phyloP scores from a whole-genome alignment of 2,797 vertebrate species.

The Rhinella marina region DNA sequence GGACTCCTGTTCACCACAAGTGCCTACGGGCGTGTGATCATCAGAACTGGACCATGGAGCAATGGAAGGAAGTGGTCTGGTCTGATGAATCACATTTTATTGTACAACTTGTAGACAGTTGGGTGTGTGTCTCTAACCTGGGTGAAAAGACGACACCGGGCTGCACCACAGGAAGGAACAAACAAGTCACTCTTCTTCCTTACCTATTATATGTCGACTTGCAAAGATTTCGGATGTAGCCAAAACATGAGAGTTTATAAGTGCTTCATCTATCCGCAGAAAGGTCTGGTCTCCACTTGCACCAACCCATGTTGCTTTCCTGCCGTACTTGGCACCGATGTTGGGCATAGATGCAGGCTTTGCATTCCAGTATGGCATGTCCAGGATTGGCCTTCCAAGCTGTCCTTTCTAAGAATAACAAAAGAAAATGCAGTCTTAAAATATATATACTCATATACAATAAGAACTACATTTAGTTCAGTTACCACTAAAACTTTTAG shows the following conservation, averaged over 20 bases:
- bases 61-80: no score
- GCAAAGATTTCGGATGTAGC: conserved; percentile 99
- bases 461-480: not conserved
- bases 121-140: no score
- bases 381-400: conserved; percentile 93
- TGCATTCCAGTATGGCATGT: conserved; percentile 98
- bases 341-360: conserved; percentile 98
- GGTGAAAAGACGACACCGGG: no score
- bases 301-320: conserved; percentile 98
- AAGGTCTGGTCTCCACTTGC: conserved; percentile 98
- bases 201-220: conserved; percentile 96
- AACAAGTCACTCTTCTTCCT: conserved; percentile 54
- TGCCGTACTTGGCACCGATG: conserved; percentile 95
- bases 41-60: no score
- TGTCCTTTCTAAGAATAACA: conserved; percentile 89
- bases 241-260: conserved; percentile 97
- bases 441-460: not conserved
- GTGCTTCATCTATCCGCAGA: conserved; percentile 95
- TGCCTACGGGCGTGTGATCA: no score
- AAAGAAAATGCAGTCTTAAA: conserved; percentile 13
- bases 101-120: no score
- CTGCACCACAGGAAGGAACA: not conserved
- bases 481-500: no score
- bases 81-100: no score
- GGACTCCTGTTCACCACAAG: no score